Base-by-base conservation (phyloP, 2,888 invertebrate species). In the Timema cristinae region DNA sequence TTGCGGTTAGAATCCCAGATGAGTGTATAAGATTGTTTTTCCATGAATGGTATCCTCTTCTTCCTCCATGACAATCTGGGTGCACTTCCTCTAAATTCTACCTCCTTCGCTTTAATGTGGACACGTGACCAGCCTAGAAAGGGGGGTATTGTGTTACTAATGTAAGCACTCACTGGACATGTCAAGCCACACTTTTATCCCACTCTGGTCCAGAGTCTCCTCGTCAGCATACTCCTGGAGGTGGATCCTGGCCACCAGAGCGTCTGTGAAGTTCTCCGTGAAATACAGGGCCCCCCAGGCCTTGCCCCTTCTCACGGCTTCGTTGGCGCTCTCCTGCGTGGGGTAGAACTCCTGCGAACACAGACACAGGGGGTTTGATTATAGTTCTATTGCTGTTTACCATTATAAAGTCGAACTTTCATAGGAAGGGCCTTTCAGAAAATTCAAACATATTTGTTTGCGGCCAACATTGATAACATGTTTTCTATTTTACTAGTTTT, bases 141-240 rank as follows among this genome's bases (percentile, higher is more conserved):
- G 59, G 59, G 59, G 32, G 59, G 59, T 13, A 9, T 13, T 32
- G 32, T 32, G 32, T 32, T 32, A 32, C 15, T 32, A 59, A 11
- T 16, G 74, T 2, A 77, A 48, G 11, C 5, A 61, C 73, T 73
- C 68, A 74, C 74, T 72, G 52, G 74, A 74, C 74, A 74, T 72
- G 67, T 74, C 74, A 15, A 74, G 72, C 56, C 50, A 50, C 9
- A 74, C 74, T 50, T 52, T 56, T 50, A 74, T 50, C 11, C 50
- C 52, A 6, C 72, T 68, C 51, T 32, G 61, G 50, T 74, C 71
- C n/a, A 74, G 56, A 6, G 63, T n/a, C 7, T 66, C 61, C 54
- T 68, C 66, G 13, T 59, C 50, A 32, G 56, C 50, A n/a, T 70
- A 50, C 50, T 67, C 10, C n/a, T 72, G 72, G 13, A 47, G 15